Base-by-base conservation (phyloP, 1,140 invertebrate species). In the Notospermus geniculatus region DNA sequence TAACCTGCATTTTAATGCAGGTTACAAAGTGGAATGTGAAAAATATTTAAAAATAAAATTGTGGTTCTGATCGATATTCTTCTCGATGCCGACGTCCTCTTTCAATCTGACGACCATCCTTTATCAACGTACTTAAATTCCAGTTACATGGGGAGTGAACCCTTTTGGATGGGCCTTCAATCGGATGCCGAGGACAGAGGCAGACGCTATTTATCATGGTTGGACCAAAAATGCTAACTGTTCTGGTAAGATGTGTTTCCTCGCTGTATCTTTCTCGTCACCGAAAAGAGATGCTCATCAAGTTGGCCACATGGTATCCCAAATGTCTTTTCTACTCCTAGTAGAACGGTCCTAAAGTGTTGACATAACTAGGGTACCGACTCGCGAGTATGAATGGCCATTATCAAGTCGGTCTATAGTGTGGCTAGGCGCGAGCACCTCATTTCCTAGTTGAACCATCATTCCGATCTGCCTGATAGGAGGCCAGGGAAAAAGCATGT, bases 111-210 rank as follows among this genome's bases (percentile, higher is more conserved):
- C n/a, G 19, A 7, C 25, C 4, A 7, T 50, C 4, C 4, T 27
- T 23, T 27, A 5, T 7, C n/a, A 5, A 50, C n/a, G 4, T 50
- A 5, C 5, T 19, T 7, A 7, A n/a, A 50, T 50, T 50, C n/a
- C 25, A 50, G 46, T 50, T 4, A 50, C 46, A 7, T 50, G 46
- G 46, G 46, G 46, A 7, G n/a, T 50, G 4, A 50, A 50, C 46
- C 46, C 46, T 19, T n/a, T 50, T 15, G 32, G 46, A 50, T 27
- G 19, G 25, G 46, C 25, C n/a, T 50, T 50, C n/a, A 50, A 50
- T n/a, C 46, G 9, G 19, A 50, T 36, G 25, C 46, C 46, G n/a
- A 19, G 46, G 25, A 50, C 46, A 4, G 25, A 23, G 9, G 5
- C n/a, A 5, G 46, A 50, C n/a, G 46, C 46, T 27, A 50, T 23